phyloP scores from a whole-genome alignment of 1,140 invertebrate genomes.

The Saccostrea cuccullata region DNA sequence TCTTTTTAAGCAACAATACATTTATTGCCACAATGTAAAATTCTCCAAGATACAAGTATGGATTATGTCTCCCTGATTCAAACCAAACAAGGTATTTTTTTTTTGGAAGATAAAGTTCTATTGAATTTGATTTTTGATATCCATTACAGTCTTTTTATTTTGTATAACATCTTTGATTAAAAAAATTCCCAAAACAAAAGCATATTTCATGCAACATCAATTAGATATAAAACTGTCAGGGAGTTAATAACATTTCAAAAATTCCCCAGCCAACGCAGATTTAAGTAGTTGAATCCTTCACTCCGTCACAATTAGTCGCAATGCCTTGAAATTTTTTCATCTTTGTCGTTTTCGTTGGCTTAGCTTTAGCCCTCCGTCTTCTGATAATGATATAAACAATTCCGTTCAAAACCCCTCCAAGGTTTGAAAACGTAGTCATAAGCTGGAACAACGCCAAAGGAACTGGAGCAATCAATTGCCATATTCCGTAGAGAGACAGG shows the following conservation, averaged over 20 bases:
- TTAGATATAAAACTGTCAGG: no score
- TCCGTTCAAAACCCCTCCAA: slow-evolving; percentile 51
- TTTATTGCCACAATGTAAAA: background rate
- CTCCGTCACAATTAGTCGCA: no score
- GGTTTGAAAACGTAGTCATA: slow-evolving; percentile 51
- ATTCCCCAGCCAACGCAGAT: no score
- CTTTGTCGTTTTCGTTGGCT: background rate
- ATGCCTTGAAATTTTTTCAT: no score
- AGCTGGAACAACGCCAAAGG: slow-evolving; percentile 46
- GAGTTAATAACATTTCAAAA: no score
- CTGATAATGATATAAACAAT: slow-evolving; percentile 50
- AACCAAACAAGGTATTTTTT: background rate
- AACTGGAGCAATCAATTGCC: slow-evolving; percentile 39
- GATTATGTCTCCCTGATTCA: background rate
- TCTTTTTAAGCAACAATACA: background rate
- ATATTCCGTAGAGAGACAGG: slow-evolving; percentile 43
- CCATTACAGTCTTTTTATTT: no score
- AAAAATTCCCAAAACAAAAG: no score
- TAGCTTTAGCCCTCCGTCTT: slow-evolving; percentile 14
- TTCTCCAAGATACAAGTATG: background rate
- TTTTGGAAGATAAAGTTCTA: background rate
- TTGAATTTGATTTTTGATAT: no score
- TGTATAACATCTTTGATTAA: no score
- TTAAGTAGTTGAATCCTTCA: no score
- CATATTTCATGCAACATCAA: no score